Base-by-base conservation (phyloP, 1,140 invertebrate genomes). In the Dryas iulia region DNA sequence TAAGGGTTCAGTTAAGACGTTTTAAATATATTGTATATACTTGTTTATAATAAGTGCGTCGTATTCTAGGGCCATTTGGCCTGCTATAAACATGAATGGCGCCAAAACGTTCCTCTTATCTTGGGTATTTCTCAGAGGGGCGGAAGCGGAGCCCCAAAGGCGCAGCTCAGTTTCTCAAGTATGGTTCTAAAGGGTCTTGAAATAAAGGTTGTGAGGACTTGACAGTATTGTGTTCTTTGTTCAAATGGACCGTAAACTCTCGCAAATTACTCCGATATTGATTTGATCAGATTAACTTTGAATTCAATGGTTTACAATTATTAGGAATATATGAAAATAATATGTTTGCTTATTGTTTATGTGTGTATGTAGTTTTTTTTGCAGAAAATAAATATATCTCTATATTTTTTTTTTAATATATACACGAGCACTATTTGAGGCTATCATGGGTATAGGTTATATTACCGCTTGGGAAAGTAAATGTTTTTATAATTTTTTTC, bases 31-130 rank as follows among this genome's bases (percentile, higher is more conserved):
- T 84, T 79, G 53, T 67, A 62, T 82, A 74, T 84, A 79, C 83
- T 89, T 89, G 86, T 89, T 89, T 89, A 87, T 87, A 89, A 90
- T 87, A 90, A 89, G 86, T 84, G 79, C 79, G 82, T 78, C 82
- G 81, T 86, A 89, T 89, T 90, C 81, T 88, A 82, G 79, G 78
- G 77, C 83, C 89, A 87, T 91, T 91, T 87, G 85, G 79, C 85
- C 84, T 71, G 84, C 83, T 76, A 89, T 91, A 89, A 91, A 89
- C 89, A 89, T 89, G 83, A 91, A 91, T 89, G 86, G 89, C 83
- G 85, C 78, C 84, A 87, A 88, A 90, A 87, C 81, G 84, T 89
- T 84, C 87, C 83, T 89, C 89, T 91, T 91, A 91, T 91, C 89
- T 91, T 78, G 87, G 85, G 79, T 78, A 86, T 88, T 91, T 87